These are phyloP conservation scores for Nerophis lumbriciformis DNA, from an alignment of 2,113 vertebrate species.

Conservation along the genomic window DNA sequence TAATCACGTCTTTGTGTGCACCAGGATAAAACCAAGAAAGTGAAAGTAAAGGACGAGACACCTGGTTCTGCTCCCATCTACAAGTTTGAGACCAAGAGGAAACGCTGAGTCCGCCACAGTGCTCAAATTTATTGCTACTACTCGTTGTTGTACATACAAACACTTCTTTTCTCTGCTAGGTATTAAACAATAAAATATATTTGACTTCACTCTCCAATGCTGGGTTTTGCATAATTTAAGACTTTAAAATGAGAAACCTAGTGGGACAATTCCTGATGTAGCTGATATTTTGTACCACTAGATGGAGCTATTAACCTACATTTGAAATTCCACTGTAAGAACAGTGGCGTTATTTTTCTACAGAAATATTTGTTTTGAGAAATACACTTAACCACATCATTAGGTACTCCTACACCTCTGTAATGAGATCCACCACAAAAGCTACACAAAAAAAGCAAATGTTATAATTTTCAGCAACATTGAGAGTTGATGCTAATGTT, in stretches of 20 bases:
- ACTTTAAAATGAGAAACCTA: background rate
- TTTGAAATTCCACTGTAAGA: background rate
- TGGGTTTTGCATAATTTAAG: background rate
- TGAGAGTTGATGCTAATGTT: no score
- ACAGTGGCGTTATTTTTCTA: no score
- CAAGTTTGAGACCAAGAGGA: slow-evolving; percentile 85
- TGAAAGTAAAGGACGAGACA: slow-evolving; percentile 88
- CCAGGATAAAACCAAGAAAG: slow-evolving; percentile 87
- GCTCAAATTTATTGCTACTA: background rate
- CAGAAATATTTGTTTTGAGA: no score
- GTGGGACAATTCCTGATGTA: background rate
- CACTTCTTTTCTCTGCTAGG: slow-evolving; percentile 40
- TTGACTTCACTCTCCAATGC: background rate
- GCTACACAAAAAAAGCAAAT: no score
- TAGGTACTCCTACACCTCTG: no score
- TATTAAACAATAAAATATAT: background rate
- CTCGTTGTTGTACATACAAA: slow-evolving; percentile 39
- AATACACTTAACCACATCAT: no score
- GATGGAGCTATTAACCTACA: slow-evolving; percentile 65
- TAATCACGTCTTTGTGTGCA: background rate
- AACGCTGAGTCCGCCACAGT: slow-evolving; percentile 69
- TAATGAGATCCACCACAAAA: no score
- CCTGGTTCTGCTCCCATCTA: slow-evolving; percentile 81
- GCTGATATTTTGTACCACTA: slow-evolving; percentile 42
- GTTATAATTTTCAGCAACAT: no score